Percentiles rank a stretch among this genome's conserved stretches.
Evolutionary conservation across 2,113 vertebrate genomes (phyloP).

Genomic region (Orcinus orca): DNA sequence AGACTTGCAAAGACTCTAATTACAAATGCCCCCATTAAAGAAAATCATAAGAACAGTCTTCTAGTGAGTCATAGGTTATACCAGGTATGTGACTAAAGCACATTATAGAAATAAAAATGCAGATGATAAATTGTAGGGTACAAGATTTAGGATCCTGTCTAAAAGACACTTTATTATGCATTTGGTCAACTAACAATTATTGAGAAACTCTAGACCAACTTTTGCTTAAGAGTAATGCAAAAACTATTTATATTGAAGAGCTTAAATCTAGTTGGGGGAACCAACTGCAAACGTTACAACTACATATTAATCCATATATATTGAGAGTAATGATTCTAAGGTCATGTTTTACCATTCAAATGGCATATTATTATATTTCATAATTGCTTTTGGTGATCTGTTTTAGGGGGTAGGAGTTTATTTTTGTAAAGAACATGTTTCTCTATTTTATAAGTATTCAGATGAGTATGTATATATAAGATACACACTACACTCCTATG

Average conservation of each 20-base stretch:
- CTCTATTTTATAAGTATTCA: not conserved
- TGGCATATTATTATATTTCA: not conserved
- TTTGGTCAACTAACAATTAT: not conserved
- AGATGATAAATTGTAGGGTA: not conserved
- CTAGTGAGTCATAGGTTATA: conserved; percentile 38
- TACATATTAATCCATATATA: not conserved
- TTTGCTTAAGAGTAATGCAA: conserved; percentile 12
- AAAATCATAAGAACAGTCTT: conserved; percentile 63
- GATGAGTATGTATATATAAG: not conserved
- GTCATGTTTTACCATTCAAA: not conserved
- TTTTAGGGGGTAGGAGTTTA: not conserved
- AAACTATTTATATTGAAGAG: not conserved
- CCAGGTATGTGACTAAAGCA: not conserved
- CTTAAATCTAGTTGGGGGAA: not conserved
- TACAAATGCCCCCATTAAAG: conserved; percentile 56
- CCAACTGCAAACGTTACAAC: not conserved
- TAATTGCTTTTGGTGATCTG: not conserved
- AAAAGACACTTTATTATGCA: not conserved
- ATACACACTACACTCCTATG: not conserved
- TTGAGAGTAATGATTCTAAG: not conserved
- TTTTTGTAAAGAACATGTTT: not conserved
- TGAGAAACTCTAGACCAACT: not conserved
- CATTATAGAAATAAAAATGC: not conserved
- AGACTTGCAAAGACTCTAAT: conserved; percentile 52
- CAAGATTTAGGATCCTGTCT: not conserved